Evolutionary conservation across 2,797 vertebrate genomes (phyloP).

Genomic region (Aplochiton taeniatus): DNA sequence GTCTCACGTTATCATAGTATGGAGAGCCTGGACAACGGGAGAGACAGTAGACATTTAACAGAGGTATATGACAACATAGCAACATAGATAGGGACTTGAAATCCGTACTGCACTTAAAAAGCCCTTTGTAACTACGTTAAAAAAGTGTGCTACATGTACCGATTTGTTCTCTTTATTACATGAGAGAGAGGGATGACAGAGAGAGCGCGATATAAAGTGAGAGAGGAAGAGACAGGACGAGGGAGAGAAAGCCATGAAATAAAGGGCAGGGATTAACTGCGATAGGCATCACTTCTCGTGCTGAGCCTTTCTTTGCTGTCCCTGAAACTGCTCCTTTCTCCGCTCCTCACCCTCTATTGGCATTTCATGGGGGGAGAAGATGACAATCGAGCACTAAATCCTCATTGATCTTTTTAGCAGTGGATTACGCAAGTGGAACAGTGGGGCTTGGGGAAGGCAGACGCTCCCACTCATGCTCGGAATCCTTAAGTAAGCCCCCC

Average conservation of each 20-base stretch:
- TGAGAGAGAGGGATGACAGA: conserved; percentile 9
- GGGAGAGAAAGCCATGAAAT: conserved; percentile 6
- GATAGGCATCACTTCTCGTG: conserved; percentile 43
- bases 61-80: conserved; percentile 1
- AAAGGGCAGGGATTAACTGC: conserved; percentile 36
- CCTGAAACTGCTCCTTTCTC: conserved; percentile 49
- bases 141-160: too few species aligned
- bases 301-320: conserved; percentile 51
- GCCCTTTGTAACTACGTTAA: too few species aligned
- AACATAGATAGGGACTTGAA: neutral
- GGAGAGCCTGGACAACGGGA: conserved; percentile 82
- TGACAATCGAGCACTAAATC: conserved; percentile 72
- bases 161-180: too few species aligned
- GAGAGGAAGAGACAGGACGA: neutral
- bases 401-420: conserved; percentile 71
- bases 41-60: conserved; percentile 6
- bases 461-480: conserved; percentile 74
- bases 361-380: conserved; percentile 68
- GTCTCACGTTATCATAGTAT: conserved; percentile 95
- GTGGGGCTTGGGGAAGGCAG: conserved; percentile 65
- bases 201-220: neutral
- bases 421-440: conserved; percentile 74
- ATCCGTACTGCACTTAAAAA: too few species aligned
- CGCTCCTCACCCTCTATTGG: conserved; percentile 48
- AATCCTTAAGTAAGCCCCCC: conserved; percentile 78